Percentiles rank a stretch among this genome's conserved stretches.
Conservation (phyloP, 2,113 vertebrate genomes). For the Corythaeola cristata region DNA sequence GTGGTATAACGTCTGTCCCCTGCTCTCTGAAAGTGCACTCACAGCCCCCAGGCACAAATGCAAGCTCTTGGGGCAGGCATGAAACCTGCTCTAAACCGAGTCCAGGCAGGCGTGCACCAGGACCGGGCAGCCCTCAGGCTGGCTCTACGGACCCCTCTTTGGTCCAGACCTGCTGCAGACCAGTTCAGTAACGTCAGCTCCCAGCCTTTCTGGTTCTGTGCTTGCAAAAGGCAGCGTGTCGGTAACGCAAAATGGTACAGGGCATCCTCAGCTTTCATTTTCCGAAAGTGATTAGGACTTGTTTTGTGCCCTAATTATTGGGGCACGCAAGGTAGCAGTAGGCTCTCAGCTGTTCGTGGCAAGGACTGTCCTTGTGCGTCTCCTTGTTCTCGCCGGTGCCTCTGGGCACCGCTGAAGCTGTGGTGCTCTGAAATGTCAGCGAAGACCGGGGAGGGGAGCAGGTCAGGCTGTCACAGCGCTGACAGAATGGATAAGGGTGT, state of each 20-base stretch:
- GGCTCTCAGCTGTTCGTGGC: background rate
- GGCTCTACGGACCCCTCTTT: background rate
- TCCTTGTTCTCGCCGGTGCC: background rate
- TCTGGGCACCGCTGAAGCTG: background rate
- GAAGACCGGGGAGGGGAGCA: background rate
- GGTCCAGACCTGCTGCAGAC: background rate
- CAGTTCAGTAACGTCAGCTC: background rate
- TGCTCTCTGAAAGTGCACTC: background rate
- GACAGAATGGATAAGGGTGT: background rate
- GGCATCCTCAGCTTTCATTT: background rate
- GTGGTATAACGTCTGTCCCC: background rate
- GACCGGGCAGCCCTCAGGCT: background rate
- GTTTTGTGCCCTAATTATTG: background rate
- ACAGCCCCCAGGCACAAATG: background rate
- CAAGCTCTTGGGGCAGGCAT: background rate
- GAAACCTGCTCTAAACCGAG: background rate
- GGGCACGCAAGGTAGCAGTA: background rate
- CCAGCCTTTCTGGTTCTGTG: background rate
- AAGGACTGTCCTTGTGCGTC: background rate
- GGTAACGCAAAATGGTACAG: background rate
- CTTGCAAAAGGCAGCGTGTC: background rate
- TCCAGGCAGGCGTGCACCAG: background rate
- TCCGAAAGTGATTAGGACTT: background rate
- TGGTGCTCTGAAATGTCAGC: background rate
- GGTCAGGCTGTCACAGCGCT: background rate